These are phyloP conservation scores for Stomatorhinus walkeri DNA, from an alignment of 2,797 vertebrate genomes.

Conservation along the genomic window DNA sequence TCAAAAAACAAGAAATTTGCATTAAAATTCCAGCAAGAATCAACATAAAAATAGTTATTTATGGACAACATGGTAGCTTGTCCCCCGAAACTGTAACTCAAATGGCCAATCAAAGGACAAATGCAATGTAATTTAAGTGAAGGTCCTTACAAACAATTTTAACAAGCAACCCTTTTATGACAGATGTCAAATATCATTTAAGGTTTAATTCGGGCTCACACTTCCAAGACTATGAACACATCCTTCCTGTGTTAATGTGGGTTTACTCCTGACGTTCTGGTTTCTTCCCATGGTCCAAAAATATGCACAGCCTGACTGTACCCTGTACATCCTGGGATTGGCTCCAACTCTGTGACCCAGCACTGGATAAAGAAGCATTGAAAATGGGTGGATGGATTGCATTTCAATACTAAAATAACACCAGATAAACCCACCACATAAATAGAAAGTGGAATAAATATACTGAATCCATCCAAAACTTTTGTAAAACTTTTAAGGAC, in stretches of 20 bases:
- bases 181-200: background rate
- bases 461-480: background rate
- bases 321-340: background rate
- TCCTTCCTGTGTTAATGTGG: background rate
- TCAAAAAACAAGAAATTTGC: background rate
- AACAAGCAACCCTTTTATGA: background rate
- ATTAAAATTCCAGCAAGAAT: background rate
- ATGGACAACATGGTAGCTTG: background rate
- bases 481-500: background rate
- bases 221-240: background rate
- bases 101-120: background rate
- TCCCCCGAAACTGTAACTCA: background rate
- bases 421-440: background rate
- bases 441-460: background rate
- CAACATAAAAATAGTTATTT: background rate
- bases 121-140: background rate
- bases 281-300: background rate
- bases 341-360: background rate
- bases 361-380: background rate
- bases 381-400: background rate
- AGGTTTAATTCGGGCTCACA: background rate
- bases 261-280: background rate
- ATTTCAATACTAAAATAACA: background rate
- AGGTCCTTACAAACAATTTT: background rate
- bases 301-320: background rate